phyloP scores from a whole-genome alignment of 2,113 vertebrate genomes.

The Bostrychus sinensis region DNA sequence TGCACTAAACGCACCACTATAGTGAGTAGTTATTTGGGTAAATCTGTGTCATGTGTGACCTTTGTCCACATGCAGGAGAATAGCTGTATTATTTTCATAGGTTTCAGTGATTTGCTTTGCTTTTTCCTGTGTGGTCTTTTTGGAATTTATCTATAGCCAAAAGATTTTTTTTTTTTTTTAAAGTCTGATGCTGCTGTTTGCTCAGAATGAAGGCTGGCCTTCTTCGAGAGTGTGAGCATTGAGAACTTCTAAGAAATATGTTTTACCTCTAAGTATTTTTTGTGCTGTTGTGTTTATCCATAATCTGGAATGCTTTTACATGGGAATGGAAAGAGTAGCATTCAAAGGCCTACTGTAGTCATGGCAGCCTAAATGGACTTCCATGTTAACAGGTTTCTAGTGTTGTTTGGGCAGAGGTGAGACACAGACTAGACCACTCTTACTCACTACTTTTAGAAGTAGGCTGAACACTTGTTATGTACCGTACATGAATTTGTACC shows the following conservation, averaged over 20 bases:
- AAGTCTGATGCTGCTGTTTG: not conserved
- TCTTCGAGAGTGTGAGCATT: conserved; percentile 17
- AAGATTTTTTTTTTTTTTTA: not conserved
- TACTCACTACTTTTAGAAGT: not conserved
- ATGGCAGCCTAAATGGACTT: conserved; percentile 63
- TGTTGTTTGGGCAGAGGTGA: conserved; percentile 60
- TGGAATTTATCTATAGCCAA: not conserved
- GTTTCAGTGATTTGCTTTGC: not conserved
- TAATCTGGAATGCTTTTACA: not conserved
- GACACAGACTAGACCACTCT: conserved; percentile 38
- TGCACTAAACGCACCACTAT: not conserved
- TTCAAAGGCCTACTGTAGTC: conserved; percentile 28
- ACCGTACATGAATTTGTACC: not conserved
- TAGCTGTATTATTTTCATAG: not conserved
- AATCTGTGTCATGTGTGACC: not conserved
- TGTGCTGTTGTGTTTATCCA: conserved; percentile 13
- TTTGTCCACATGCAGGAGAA: not conserved
- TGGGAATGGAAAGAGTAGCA: conserved; percentile 41
- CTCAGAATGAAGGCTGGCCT: not conserved
- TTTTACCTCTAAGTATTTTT: conserved; percentile 12
- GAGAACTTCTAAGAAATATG: conserved; percentile 26
- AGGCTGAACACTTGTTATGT: too few relatives aligned
- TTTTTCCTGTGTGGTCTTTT: not conserved
- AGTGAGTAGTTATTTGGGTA: not conserved
- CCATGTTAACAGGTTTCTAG: conserved; percentile 62